Conservation (phyloP, 2,113 vertebrate species). For the Cranoglanis bouderius region DNA sequence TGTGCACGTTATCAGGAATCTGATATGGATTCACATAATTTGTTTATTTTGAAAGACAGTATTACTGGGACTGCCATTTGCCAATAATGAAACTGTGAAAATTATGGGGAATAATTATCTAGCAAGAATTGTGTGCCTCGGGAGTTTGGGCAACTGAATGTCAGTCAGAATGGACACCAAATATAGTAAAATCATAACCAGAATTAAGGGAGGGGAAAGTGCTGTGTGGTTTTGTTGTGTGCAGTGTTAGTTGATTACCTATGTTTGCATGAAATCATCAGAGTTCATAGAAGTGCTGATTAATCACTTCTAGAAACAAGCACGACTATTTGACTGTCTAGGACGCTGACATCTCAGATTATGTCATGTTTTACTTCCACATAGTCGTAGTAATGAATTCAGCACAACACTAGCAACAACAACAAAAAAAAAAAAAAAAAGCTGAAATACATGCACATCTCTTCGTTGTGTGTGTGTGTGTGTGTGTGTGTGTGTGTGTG, state of each 20-base stretch:
- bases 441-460: neutral
- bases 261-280: neutral
- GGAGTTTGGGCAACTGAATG: neutral
- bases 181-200: neutral
- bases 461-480: neutral
- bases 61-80: neutral
- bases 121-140: neutral
- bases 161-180: neutral
- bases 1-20: neutral
- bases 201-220: neutral
- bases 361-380: neutral
- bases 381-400: neutral
- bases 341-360: neutral
- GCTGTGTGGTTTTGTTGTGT: neutral
- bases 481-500: neutral
- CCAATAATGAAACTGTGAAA: neutral
- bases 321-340: neutral
- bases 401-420: no score
- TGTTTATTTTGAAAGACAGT: neutral
- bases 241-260: neutral
- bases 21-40: neutral
- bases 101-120: neutral
- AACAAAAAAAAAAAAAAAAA: neutral
- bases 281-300: conserved; percentile 28
- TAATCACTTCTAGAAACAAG: conserved; percentile 29